Conservation (phyloP, 1,140 invertebrate genomes). For the Drosophila sturtevanti region DNA sequence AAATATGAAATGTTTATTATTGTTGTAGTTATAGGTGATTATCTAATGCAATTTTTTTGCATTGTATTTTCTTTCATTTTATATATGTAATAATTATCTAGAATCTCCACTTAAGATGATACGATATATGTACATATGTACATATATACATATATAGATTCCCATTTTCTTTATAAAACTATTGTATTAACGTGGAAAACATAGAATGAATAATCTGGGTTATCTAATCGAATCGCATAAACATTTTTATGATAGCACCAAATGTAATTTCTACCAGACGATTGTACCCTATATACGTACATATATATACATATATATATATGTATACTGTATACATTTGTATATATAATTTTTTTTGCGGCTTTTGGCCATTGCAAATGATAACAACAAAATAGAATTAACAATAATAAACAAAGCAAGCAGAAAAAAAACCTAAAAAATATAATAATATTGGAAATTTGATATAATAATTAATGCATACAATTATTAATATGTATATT, state of each 20-base stretch:
- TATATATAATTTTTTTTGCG: constrained; percentile 14
- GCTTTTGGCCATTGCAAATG: constrained; percentile 36
- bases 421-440: background rate
- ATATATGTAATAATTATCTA: no score
- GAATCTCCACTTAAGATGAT: no score
- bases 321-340: constrained; percentile 12
- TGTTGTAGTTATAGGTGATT: no score
- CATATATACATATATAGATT: no score
- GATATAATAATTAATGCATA: background rate
- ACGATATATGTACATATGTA: no score
- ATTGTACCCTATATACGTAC: background rate
- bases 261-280: background rate
- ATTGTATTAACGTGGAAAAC: background rate
- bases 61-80: no score
- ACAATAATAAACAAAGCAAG: constrained; percentile 24
- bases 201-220: background rate
- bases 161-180: background rate
- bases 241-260: background rate
- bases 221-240: background rate
- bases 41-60: no score
- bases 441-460: background rate
- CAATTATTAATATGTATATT: constrained; percentile 16
- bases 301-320: background rate
- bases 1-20: background rate
- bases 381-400: background rate